Base-by-base conservation (phyloP, 2,113 vertebrate species). In the Clarias macrocephalus region DNA sequence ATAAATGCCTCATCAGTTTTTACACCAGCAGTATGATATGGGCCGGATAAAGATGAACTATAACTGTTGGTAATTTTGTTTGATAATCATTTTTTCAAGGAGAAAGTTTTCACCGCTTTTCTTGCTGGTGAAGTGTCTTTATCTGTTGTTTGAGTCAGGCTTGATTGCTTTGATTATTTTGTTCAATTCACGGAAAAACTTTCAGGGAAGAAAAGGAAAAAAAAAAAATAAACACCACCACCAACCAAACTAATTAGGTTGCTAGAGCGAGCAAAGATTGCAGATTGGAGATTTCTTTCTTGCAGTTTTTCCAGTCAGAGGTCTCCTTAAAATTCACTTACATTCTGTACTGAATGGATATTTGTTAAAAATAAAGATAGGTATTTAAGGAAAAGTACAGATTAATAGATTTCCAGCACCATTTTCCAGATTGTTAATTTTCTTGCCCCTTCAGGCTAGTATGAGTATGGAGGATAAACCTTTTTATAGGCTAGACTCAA, bases 391-490 rank as follows among this genome's bases (percentile, higher is more conserved):
- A 87, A 80, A 85, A 89, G 88, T 83, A 82, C 91, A 90, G 92
- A 93, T 94, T 92, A 93, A 92, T 92, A 92, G 91, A 91, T 89
- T 92, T 91, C 93, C 60, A 62, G 83, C 83, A 90, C 88, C 91
- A 94, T 91, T 94, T 93, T 89, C 92, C 92, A 89, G 89, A 92
- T 93, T 94, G 92, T 94, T 94, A 93, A 94, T 94, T 94, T 93
- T 92, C 86, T 87, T 92, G 92, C 91, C 93, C 92, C 95, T 93
- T 92, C 94, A 93, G 93, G 94, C 92, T 91, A 93, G 91, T 92
- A 93, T 94, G 94, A 94, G 94, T 94, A 92, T 91, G 92, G 92
- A 92, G 92, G 94, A 95, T 95, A 95, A 95, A 94, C 91, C 93
- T 94, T 92, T 95, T 94, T 94, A 94, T 92, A 92, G 93, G 91